These are phyloP conservation scores for Eleutherodactylus coqui DNA, from an alignment of 2,797 vertebrate species.

Conservation along the genomic window DNA sequence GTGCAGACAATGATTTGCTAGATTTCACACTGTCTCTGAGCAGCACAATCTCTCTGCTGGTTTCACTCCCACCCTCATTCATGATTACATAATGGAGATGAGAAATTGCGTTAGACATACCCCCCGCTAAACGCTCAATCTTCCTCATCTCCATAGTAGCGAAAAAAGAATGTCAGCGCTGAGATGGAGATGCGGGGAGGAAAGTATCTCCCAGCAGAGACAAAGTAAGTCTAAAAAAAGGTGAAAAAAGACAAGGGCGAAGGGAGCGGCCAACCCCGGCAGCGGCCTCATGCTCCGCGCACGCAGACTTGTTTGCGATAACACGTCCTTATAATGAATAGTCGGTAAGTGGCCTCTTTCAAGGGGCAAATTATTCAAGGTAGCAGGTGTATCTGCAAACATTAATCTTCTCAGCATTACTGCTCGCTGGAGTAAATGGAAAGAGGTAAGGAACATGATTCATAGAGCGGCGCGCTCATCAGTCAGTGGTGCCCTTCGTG, in stretches of 20 bases:
- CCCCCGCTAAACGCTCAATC: slow-evolving; percentile 33
- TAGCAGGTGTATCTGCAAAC: slow-evolving; percentile 66
- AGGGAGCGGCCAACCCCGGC: neutral
- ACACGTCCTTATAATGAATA: slow-evolving; percentile 68
- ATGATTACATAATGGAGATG: slow-evolving; percentile 44
- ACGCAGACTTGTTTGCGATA: slow-evolving; percentile 65
- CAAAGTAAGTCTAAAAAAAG: neutral
- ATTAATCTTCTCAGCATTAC: slow-evolving; percentile 65
- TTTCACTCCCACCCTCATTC: neutral
- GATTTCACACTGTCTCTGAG: slow-evolving; percentile 13
- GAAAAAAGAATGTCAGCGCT: slow-evolving; percentile 35
- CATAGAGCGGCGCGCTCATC: slow-evolving; percentile 53
- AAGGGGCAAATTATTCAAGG: slow-evolving; percentile 69
- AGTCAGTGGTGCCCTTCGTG: slow-evolving; percentile 38
- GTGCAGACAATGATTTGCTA: neutral
- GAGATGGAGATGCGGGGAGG: slow-evolving; percentile 38
- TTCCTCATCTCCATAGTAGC: slow-evolving; percentile 34
- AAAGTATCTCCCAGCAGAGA: slow-evolving; percentile 29
- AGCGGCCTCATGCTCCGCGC: slow-evolving; percentile 6
- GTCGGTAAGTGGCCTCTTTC: slow-evolving; percentile 71
- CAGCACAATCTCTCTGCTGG: neutral
- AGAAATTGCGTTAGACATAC: slow-evolving; percentile 59
- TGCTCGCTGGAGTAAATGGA: slow-evolving; percentile 49
- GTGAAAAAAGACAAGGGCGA: neutral
- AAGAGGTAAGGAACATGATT: slow-evolving; percentile 61